phyloP scores from a whole-genome alignment of 1,140 invertebrate genomes.

The Drosophila sturtevanti region DNA sequence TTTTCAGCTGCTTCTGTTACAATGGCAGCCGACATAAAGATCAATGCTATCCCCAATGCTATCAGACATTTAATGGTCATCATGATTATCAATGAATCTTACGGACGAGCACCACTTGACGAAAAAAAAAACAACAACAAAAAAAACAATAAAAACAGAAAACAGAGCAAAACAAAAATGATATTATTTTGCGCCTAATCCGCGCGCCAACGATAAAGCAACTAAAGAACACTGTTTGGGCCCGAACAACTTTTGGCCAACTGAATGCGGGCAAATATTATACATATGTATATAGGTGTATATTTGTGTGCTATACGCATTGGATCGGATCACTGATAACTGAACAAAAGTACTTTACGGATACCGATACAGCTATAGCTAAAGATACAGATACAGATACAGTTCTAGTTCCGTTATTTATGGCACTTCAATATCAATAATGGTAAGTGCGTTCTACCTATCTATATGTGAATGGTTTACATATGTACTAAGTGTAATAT shows the following conservation, averaged over 20 bases:
- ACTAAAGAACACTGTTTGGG: slow-evolving; percentile 61
- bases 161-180: not conserved
- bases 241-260: not conserved
- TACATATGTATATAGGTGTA: not conserved
- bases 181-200: slow-evolving; percentile 28
- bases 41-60: slow-evolving; percentile 2
- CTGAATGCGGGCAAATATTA: not conserved
- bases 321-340: not conserved
- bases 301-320: not conserved
- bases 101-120: not conserved
- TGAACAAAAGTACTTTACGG: not conserved
- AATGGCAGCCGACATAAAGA: not conserved
- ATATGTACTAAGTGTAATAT: too few relatives aligned
- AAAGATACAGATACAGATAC: not conserved
- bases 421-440: not conserved
- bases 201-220: slow-evolving; percentile 83
- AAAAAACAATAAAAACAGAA: not conserved
- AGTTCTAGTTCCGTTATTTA: not conserved
- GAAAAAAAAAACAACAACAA: not conserved
- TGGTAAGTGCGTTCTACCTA: too few relatives aligned
- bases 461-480: too few relatives aligned
- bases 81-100: slow-evolving; percentile 12
- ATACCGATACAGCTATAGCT: not conserved
- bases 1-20: slow-evolving; percentile 51
- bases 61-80: not conserved